Base-by-base conservation (phyloP, 1,140 invertebrate genomes). In the Brachionus manjavacas region DNA sequence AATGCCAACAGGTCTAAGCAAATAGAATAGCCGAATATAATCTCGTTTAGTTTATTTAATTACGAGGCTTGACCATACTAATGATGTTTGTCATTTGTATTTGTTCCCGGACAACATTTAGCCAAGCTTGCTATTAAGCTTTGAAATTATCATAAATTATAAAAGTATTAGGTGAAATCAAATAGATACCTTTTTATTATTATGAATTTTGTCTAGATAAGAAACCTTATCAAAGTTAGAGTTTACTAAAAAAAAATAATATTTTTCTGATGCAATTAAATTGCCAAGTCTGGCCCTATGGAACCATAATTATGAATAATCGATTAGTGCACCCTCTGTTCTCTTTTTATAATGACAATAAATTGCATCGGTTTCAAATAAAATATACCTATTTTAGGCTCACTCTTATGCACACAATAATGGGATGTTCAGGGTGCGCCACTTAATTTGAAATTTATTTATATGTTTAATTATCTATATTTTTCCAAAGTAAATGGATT, bases 181-280 rank as follows among this genome's bases (percentile, higher is more conserved):
- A 68, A 68, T 39, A 31, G 31, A 68, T 68, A 68, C 31, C 25
- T 39, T 68, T 35, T 68, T 68, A 28, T 23, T 68, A 68, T 68
- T 68, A 68, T 68, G 66, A 68, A 68, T 68, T 68, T 68, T 68
- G 66, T 68, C 66, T 68, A 68, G 66, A 68, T 68, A 68, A 68
- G 66, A 68, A 68, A 68, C 12, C 25, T 31, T 31, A 31, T 68
- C 25, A 39, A 68, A 68, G 31, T 39, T 28, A 12, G 25, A 68
- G 66, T 39, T 68, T 68, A 31, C 55, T n/a, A 64, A 20, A 68
- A 31, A 68, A 68, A 68, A 68, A 39, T n/a, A 68, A 28, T 11
- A 31, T 31, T 39, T 68, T 68, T 31, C 8, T 12, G 66, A 60
- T 60, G 52, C 52, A 60, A 60, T 16, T 60, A 60, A 60, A 23